phyloP scores from a whole-genome alignment of 2,113 vertebrate genomes.

The Macquaria australasica region DNA sequence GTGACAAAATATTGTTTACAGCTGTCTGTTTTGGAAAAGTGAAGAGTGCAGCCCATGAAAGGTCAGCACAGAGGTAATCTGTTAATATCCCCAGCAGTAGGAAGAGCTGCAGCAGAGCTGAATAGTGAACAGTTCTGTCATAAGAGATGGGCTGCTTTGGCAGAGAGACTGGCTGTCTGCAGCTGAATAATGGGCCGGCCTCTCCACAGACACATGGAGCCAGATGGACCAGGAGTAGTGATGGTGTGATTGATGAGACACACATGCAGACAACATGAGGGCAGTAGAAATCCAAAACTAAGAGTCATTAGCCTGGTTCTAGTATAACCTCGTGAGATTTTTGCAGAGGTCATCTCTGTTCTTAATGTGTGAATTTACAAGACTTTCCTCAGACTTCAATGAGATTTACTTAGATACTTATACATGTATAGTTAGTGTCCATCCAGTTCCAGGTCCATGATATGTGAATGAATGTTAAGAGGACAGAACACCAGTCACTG shows the following conservation, averaged over 20 bases:
- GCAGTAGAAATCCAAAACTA: not conserved
- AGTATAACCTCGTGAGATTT: not conserved
- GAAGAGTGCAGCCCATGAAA: slow-evolving; percentile 37
- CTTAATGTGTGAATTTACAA: not conserved
- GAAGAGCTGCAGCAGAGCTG: slow-evolving; percentile 36
- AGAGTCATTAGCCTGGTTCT: not conserved
- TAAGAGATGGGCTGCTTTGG: slow-evolving; percentile 33
- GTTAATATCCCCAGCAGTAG: slow-evolving; percentile 53
- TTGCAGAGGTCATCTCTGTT: not conserved
- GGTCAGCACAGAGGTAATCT: slow-evolving; percentile 61
- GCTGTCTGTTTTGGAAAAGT: slow-evolving; percentile 29
- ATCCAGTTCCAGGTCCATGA: not conserved
- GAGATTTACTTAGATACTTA: not conserved
- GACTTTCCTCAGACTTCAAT: not conserved
- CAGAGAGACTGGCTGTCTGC: slow-evolving; percentile 34
- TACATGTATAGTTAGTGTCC: not conserved
- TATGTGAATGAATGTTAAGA: not conserved
- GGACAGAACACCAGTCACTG: not conserved
- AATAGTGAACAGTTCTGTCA: slow-evolving; percentile 47
- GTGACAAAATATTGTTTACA: slow-evolving; percentile 37
- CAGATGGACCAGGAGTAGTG: slow-evolving; percentile 20
- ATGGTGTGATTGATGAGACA: slow-evolving; percentile 17
- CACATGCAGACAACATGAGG: not conserved
- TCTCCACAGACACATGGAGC: slow-evolving; percentile 7
- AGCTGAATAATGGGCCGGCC: slow-evolving; percentile 19